phyloP scores from a whole-genome alignment of 2,113 vertebrate species.

The Nansenia antarctica region DNA sequence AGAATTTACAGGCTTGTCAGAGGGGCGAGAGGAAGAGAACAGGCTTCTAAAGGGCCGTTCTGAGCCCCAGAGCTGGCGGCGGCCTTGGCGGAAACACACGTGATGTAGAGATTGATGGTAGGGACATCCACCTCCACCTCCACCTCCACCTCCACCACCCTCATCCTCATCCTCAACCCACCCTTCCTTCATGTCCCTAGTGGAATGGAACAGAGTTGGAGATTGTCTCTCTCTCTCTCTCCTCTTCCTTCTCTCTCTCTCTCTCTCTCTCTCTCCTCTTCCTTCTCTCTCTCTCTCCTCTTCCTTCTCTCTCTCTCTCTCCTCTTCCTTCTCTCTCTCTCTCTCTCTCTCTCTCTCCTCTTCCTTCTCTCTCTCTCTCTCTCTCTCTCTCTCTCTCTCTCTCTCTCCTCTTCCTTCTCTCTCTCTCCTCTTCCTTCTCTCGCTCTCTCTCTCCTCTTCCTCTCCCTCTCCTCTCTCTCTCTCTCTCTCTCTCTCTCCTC shows the following conservation, averaged over 20 bases:
- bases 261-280: too few relatives aligned
- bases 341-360: slow-evolving; percentile 1
- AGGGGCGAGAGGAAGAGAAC: not conserved
- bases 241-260: too few relatives aligned
- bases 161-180: not conserved
- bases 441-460: too few relatives aligned
- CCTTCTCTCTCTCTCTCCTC: not conserved
- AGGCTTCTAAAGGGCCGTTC: not conserved
- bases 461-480: too few relatives aligned
- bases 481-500: slow-evolving; percentile 1
- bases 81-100: not conserved
- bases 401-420: not conserved
- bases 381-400: slow-evolving; percentile 1
- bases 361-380: not conserved
- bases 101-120: slow-evolving; percentile 5
- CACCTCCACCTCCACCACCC: not conserved
- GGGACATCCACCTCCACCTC: not conserved
- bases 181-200: not conserved
- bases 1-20: not conserved
- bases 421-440: not conserved
- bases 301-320: slow-evolving; percentile 26
- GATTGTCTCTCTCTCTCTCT: not conserved
- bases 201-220: not conserved
- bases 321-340: not conserved
- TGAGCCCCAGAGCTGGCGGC: not conserved